These are phyloP conservation scores for Nemotelus pantherinus DNA, from an alignment of 2,888 invertebrate genomes.

Conservation along the genomic window DNA sequence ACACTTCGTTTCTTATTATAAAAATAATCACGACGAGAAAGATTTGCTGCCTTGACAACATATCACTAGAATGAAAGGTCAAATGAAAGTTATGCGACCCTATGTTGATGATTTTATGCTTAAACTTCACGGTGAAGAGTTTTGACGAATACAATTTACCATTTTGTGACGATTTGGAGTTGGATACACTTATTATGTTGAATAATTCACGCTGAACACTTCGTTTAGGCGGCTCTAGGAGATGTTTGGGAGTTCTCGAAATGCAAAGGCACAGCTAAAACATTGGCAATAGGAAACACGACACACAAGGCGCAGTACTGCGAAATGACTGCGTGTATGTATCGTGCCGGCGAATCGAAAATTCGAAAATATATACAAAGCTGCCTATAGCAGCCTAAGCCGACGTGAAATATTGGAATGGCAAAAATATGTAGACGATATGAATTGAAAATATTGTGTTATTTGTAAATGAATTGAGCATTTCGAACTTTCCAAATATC, in stretches of 20 bases:
- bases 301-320: background rate
- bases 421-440: no score
- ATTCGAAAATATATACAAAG: no score
- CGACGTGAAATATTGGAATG: no score
- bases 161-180: slow-evolving; percentile 21
- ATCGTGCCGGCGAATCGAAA: slow-evolving; percentile 2
- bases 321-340: background rate
- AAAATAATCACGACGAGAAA: background rate
- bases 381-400: no score
- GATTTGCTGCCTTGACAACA: background rate
- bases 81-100: slow-evolving; percentile 32
- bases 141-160: slow-evolving; percentile 3
- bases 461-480: no score
- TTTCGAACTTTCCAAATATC: no score
- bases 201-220: no score
- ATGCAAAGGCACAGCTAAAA: slow-evolving; percentile 17
- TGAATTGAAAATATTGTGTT: no score
- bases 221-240: background rate
- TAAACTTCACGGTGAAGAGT: no score
- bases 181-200: background rate
- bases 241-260: background rate
- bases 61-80: slow-evolving; percentile 10
- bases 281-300: background rate
- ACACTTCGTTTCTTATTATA: background rate
- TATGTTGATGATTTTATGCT: background rate